Evolutionary conservation across 1,140 invertebrate species (phyloP).

Genomic region (Aplysia californica): DNA sequence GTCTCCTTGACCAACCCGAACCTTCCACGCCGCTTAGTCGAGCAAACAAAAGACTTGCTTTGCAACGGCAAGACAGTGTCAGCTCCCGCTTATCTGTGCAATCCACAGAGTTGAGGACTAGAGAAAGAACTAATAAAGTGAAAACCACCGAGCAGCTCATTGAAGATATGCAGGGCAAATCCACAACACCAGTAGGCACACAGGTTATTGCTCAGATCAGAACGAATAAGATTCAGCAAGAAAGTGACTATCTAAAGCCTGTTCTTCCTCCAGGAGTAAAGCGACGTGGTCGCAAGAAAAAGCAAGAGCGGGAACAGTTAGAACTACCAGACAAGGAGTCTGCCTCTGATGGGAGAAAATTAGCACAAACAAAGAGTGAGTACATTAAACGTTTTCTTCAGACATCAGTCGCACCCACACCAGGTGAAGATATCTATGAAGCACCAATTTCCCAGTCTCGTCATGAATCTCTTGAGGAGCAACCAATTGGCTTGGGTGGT

Average conservation of each 20-base stretch:
- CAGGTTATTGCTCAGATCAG: constrained; percentile 62
- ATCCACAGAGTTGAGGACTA: constrained; percentile 17
- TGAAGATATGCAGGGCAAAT: constrained; percentile 78
- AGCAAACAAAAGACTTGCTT: constrained; percentile 1
- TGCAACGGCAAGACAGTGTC: constrained; percentile 24
- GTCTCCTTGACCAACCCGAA: not conserved
- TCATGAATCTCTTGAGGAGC: constrained; percentile 22
- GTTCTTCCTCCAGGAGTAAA: constrained; percentile 57
- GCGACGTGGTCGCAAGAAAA: constrained; percentile 47
- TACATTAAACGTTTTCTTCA: constrained; percentile 73
- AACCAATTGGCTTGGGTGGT: constrained; percentile 9
- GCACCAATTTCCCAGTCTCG: constrained; percentile 34
- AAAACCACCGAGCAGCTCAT: constrained; percentile 88
- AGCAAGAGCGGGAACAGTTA: constrained; percentile 34
- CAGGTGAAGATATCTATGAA: constrained; percentile 51
- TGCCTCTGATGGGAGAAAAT: constrained; percentile 48
- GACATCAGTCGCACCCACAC: constrained; percentile 54
- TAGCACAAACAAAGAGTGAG: constrained; percentile 71
- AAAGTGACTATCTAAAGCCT: constrained; percentile 53
- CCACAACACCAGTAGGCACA: constrained; percentile 67
- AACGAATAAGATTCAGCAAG: constrained; percentile 63
- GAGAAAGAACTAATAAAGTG: constrained; percentile 72
- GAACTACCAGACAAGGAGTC: constrained; percentile 27
- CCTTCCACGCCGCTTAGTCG: not conserved
- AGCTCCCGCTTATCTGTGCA: constrained; percentile 25